Percentiles rank a stretch among this genome's conserved stretches.
Evolutionary conservation across 2,888 invertebrate species (phyloP).

Genomic region (Eupithecia subfuscata): DNA sequence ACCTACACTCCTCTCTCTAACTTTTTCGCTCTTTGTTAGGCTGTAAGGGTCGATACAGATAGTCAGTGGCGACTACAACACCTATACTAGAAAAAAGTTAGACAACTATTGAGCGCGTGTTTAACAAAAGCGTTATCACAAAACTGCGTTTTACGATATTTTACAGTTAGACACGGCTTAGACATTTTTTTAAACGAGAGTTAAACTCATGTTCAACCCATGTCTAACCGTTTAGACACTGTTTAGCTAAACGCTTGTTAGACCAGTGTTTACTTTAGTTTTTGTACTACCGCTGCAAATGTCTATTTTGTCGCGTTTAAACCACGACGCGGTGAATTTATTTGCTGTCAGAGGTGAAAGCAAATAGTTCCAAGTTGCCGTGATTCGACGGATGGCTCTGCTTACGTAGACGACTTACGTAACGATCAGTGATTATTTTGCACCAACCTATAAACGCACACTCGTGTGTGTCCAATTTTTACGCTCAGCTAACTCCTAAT

Average conservation of each 20-base stretch:
- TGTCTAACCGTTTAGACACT: too few species aligned
- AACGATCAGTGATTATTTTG: background rate
- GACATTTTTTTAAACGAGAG: too few species aligned
- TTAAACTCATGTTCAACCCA: too few species aligned
- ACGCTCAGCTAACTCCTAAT: background rate
- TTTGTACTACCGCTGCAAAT: too few species aligned
- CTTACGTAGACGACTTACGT: background rate
- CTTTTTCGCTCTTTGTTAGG: conserved; percentile 51
- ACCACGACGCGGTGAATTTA: background rate
- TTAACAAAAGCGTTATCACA: too few species aligned
- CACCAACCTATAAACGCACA: background rate
- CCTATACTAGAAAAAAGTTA: too few species aligned
- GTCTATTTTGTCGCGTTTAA: background rate
- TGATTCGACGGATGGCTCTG: background rate
- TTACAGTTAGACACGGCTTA: too few species aligned
- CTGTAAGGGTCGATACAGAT: conserved; percentile 1
- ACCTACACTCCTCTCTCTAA: conserved; percentile 55
- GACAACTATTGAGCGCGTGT: too few species aligned
- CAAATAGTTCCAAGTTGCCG: background rate
- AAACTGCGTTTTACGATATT: too few species aligned
- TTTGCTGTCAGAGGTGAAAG: background rate
- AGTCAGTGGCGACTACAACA: background rate
- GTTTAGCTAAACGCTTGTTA: too few species aligned
- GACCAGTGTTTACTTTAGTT: too few species aligned
- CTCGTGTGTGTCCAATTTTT: background rate